Conservation (phyloP, 1,140 invertebrate genomes). For the Drosophila santomea region DNA sequence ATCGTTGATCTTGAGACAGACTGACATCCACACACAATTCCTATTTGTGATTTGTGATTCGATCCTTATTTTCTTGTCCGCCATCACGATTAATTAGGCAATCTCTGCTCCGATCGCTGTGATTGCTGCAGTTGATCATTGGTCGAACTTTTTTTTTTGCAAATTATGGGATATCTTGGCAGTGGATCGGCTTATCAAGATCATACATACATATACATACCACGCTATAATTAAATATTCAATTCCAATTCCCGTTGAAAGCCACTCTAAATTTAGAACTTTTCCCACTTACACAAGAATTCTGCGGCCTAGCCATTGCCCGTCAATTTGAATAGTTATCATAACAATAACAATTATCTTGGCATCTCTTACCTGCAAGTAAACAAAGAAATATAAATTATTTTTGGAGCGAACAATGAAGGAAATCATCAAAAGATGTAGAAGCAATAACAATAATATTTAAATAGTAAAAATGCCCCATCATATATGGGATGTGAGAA, state of each 20-base stretch:
- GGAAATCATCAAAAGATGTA: background rate
- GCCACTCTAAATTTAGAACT: constrained; percentile 1
- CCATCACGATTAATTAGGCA: constrained; percentile 18
- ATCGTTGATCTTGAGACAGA: constrained; percentile 5
- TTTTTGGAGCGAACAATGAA: constrained; percentile 11
- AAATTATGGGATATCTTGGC: background rate
- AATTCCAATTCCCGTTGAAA: background rate
- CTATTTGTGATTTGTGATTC: background rate
- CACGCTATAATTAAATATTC: background rate
- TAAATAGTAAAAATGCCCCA: constrained; percentile 16
- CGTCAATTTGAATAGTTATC: constrained; percentile 15
- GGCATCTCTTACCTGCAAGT: constrained; percentile 39
- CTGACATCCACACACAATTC: constrained; percentile 4
- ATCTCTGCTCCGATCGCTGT: constrained; percentile 5
- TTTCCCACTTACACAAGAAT: background rate
- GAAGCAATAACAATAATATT: constrained; percentile 32
- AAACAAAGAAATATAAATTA: constrained; percentile 32
- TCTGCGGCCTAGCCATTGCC: background rate
- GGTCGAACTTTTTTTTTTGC: background rate
- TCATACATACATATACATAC: background rate
- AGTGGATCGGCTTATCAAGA: background rate
- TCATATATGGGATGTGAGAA: constrained; percentile 18
- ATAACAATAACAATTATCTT: constrained; percentile 23
- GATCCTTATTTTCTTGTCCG: constrained; percentile 5
- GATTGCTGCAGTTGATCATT: constrained; percentile 5